These are phyloP conservation scores for Andinoacara biseriatus DNA, from an alignment of 2,113 vertebrate genomes.

Conservation along the genomic window DNA sequence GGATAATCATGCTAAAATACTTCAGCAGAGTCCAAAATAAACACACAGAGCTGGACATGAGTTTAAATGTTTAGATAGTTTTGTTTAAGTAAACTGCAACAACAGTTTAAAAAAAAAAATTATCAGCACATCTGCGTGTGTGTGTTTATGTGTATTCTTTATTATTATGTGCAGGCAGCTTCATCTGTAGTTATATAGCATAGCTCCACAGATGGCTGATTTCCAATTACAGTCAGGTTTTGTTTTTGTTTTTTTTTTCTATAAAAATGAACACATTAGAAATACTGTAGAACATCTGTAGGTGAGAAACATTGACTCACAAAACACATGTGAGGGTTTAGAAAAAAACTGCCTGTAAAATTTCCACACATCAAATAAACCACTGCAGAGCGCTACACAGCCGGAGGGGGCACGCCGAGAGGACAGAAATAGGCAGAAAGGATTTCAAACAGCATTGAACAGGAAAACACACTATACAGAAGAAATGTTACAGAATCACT, in stretches of 20 bases:
- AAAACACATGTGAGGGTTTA: neutral
- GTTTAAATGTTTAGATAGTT: neutral
- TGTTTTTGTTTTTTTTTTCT: too few relatives aligned
- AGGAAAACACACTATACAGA: neutral
- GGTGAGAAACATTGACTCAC: neutral
- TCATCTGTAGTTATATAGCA: neutral
- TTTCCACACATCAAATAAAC: slow-evolving; percentile 35
- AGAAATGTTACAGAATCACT: neutral
- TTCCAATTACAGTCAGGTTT: too few relatives aligned
- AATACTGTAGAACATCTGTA: neutral
- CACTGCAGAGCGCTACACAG: slow-evolving; percentile 2
- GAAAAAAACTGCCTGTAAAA: neutral
- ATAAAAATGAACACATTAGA: neutral
- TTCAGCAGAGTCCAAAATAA: neutral
- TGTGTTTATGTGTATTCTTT: neutral
- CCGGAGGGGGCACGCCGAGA: neutral
- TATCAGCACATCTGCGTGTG: too few relatives aligned
- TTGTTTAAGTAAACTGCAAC: too few relatives aligned
- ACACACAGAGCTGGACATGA: neutral
- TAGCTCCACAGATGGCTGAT: neutral
- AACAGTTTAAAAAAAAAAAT: neutral
- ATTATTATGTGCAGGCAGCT: neutral
- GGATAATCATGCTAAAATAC: neutral
- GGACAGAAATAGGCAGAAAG: neutral
- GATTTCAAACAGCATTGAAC: neutral